phyloP scores from a whole-genome alignment of 2,797 vertebrate species.

The Hafferia zeledoni region DNA sequence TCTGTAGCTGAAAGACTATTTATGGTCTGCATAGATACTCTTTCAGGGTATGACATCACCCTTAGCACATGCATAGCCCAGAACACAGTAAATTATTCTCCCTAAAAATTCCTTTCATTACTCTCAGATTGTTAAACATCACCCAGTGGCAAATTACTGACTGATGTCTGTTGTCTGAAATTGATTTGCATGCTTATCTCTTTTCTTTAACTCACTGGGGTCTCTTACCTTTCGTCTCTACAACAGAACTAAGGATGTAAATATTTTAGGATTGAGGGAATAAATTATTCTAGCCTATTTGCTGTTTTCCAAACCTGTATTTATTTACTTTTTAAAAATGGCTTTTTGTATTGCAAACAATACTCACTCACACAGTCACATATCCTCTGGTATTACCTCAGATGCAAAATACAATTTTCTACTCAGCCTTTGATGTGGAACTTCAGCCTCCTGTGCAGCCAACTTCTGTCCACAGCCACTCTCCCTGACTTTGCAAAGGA shows the following conservation, averaged over 20 bases:
- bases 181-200: background rate
- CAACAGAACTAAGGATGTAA: background rate
- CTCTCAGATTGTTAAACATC: constrained; percentile 19
- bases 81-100: constrained; percentile 13
- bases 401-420: background rate
- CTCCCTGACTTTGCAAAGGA: background rate
- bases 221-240: background rate
- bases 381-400: background rate
- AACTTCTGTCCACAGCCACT: background rate
- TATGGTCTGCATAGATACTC: constrained; percentile 1
- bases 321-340: background rate
- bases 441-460: background rate
- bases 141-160: constrained; percentile 29
- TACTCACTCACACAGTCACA: background rate
- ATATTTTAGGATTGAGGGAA: constrained; percentile 4
- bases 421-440: background rate
- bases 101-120: constrained; percentile 47
- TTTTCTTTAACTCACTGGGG: background rate
- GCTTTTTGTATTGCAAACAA: background rate
- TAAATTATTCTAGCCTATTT: background rate
- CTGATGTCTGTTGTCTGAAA: background rate
- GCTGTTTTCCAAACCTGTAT: background rate
- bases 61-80: background rate
- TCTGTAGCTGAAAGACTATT: background rate
- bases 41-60: constrained; percentile 13